A percentile compares a stretch with the other conserved stretches of the same genome.
Evolutionary conservation across 2,797 vertebrate species (phyloP).

Genomic region (Acomys russatus): DNA sequence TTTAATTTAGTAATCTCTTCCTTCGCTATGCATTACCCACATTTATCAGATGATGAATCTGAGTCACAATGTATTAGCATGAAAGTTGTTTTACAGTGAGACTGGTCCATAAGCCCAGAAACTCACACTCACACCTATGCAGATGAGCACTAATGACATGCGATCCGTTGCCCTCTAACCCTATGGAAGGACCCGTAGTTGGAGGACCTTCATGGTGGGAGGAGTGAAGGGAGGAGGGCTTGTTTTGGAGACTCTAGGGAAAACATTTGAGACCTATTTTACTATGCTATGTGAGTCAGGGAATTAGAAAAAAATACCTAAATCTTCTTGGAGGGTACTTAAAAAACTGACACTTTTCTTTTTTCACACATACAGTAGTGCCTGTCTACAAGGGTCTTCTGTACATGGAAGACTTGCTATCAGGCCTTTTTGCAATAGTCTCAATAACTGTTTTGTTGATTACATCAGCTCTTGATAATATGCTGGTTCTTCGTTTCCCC

Average conservation of each 20-base stretch:
- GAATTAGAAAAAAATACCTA: neutral
- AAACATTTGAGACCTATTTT: neutral
- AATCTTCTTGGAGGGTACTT: neutral
- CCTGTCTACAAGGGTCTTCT: neutral
- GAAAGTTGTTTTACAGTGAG: neutral
- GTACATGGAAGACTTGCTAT: neutral
- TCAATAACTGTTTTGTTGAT: constrained; percentile 13
- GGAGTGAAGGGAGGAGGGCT: neutral
- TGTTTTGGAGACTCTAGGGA: neutral
- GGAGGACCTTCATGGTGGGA: neutral
- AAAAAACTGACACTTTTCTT: neutral
- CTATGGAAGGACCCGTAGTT: neutral
- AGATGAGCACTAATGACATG: neutral
- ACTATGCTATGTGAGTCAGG: neutral
- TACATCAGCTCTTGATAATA: constrained; percentile 10
- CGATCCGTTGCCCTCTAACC: neutral
- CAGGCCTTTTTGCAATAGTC: neutral
- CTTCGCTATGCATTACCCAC: neutral
- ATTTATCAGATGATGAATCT: neutral
- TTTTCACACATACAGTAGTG: neutral
- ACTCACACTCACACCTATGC: neutral
- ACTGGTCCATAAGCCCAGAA: neutral
- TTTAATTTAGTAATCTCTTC: constrained; percentile 14
- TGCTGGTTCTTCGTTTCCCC: neutral
- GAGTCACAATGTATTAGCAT: neutral